Percentiles rank a stretch among this genome's conserved stretches.
These are phyloP conservation scores for Pseudobourletiella spinata DNA, from an alignment of 1,140 invertebrate species.

Conservation along the genomic window DNA sequence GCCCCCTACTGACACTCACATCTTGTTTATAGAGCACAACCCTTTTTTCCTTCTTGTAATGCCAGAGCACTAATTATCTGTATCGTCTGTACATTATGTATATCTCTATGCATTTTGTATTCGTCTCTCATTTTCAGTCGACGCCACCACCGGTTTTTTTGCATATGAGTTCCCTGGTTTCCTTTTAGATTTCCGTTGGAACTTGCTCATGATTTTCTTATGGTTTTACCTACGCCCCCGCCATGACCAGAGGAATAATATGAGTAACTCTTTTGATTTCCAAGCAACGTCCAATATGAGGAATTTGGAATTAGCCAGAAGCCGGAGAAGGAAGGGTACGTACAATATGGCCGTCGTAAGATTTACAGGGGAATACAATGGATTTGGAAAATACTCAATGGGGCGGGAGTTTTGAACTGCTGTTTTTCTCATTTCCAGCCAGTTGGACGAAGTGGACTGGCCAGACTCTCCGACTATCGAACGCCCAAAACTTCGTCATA, in stretches of 20 bases:
- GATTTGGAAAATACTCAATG: too few relatives aligned
- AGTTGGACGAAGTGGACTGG: neutral
- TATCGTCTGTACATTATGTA: neutral
- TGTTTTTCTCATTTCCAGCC: too few relatives aligned
- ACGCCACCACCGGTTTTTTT: too few relatives aligned
- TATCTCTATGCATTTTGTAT: neutral
- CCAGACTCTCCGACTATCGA: neutral
- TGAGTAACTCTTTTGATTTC: neutral
- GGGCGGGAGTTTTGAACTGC: too few relatives aligned
- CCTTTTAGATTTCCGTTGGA: neutral
- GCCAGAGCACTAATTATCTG: neutral
- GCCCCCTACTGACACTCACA: neutral
- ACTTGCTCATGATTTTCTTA: neutral
- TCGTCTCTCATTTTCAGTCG: neutral
- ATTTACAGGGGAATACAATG: too few relatives aligned
- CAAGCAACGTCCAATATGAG: constrained; percentile 34
- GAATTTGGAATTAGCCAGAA: constrained; percentile 31
- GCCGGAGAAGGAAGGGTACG: constrained; percentile 14
- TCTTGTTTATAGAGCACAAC: neutral
- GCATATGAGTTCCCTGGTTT: neutral
- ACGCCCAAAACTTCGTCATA: constrained; percentile 69
- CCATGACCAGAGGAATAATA: neutral
- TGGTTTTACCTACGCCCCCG: neutral
- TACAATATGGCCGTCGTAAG: too few relatives aligned
- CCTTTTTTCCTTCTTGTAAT: too few relatives aligned